phyloP scores from a whole-genome alignment of 2,113 vertebrate genomes.

The Stegastes partitus region DNA sequence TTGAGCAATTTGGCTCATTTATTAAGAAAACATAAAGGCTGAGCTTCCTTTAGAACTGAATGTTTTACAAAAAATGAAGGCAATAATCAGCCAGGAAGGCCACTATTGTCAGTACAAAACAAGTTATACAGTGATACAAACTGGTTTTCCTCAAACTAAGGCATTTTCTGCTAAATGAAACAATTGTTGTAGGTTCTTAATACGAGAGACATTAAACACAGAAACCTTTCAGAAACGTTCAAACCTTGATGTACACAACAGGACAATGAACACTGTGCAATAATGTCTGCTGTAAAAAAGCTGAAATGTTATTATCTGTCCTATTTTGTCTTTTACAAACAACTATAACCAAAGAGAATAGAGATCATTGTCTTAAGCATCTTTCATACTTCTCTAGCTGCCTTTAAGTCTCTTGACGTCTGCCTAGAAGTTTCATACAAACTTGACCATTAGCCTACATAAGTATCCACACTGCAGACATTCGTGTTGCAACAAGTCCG shows the following conservation, averaged over 20 bases:
- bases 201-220: background rate
- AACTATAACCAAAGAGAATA: background rate
- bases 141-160: constrained; percentile 1
- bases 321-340: constrained; percentile 8
- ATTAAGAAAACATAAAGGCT: constrained; percentile 64
- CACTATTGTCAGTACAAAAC: constrained; percentile 44
- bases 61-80: constrained; percentile 48
- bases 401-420: constrained; percentile 30
- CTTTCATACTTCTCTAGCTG: constrained; percentile 53
- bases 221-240: background rate
- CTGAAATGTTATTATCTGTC: background rate
- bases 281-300: background rate
- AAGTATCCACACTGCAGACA: constrained; percentile 4
- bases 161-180: background rate
- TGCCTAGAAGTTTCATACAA: constrained; percentile 9
- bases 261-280: background rate
- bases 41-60: constrained; percentile 22
- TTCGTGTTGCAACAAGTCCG: background rate
- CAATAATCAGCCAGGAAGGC: constrained; percentile 32
- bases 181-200: background rate
- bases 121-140: constrained; percentile 19
- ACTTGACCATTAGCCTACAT: constrained; percentile 8
- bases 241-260: background rate
- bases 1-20: constrained; percentile 51
- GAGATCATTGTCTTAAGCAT: background rate